Conservation (phyloP, 1,140 invertebrate genomes). For the Hycleus phaleratus region DNA sequence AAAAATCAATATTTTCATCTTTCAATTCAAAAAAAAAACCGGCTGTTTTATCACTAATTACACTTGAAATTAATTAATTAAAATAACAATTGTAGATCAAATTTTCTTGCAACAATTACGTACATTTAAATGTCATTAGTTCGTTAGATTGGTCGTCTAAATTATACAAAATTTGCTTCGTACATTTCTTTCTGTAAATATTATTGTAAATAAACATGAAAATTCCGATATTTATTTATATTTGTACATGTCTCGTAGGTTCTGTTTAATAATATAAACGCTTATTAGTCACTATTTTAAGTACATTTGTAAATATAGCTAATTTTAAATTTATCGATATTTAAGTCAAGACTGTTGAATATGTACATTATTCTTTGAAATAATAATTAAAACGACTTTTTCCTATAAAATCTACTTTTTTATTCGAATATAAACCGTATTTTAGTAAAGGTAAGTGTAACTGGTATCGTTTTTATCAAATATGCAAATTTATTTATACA, state of each 20-base stretch:
- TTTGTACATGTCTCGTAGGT: conserved; percentile 29
- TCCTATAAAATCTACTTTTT: background rate
- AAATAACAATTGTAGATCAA: background rate
- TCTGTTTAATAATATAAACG: conserved; percentile 29
- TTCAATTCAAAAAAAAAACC: conserved; percentile 3
- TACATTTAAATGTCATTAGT: too few relatives aligned
- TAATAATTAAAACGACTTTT: conserved; percentile 13
- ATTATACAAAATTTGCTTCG: conserved; percentile 6
- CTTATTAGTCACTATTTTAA: conserved; percentile 40
- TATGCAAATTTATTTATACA: too few relatives aligned
- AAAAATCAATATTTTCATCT: too few relatives aligned
- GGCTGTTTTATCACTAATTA: conserved; percentile 8
- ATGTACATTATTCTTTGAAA: conserved; percentile 24
- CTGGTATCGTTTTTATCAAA: too few relatives aligned
- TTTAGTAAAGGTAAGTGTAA: too few relatives aligned
- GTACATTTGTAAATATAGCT: conserved; percentile 32
- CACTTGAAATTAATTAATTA: background rate
- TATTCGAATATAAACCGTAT: too few relatives aligned
- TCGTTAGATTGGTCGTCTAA: background rate
- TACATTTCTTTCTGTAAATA: conserved; percentile 5
- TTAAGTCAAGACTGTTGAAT: conserved; percentile 33
- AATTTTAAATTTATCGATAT: conserved; percentile 22
- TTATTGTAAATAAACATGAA: conserved; percentile 3
- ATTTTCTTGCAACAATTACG: too few relatives aligned
- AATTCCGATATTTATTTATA: background rate